Base-by-base conservation (phyloP, 1,140 invertebrate genomes). In the Drosophila sp. region DNA sequence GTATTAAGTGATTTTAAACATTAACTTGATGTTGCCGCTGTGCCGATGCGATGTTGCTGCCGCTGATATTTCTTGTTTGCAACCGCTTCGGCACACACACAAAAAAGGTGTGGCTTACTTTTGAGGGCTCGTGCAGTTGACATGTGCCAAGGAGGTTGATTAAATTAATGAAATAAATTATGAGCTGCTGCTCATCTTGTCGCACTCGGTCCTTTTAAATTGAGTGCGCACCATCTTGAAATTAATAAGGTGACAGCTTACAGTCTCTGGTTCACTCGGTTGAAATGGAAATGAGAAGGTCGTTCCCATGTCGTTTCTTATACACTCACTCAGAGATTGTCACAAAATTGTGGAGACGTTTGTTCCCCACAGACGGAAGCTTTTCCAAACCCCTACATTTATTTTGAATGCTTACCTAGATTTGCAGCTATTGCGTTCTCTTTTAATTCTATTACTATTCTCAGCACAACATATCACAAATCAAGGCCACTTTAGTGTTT, bases 91-190 rank as follows among this genome's bases (percentile, higher is more conserved):
- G 35, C 62, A 57, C 57, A 61, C 60, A 54, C 62, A 47, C 50
- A 38, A 55, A 60, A 50, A 70, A 60, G 76, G 75, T 72, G 76
- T 72, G 62, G 76, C 74, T 62, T 63, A 65, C 69, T 58, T 78
- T 66, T 77, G 56, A 77, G 81, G 66, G 60, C 70, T 68, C 66
- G 72, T 86, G 85, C 77, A 89, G 80, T 84, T 90, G 85, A 89
- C 84, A 89, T 85, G 84, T 89, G 85, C 85, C 76, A 76, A 67
- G 72, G 76, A 86, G 72, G 83, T 90, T 89, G 85, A 89, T 89
- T 89, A 89, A 89, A 89, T 89, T 90, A 89, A 89, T 89, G 84
- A 90, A 89, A 89, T 89, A 89, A 89, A 89, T 89, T 89, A 89
- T 89, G 84, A 89, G 81, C 73, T 80, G 84, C 44, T 50, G 44